phyloP scores from a whole-genome alignment of 2,113 vertebrate species.

The Miniopterus natalensis region DNA sequence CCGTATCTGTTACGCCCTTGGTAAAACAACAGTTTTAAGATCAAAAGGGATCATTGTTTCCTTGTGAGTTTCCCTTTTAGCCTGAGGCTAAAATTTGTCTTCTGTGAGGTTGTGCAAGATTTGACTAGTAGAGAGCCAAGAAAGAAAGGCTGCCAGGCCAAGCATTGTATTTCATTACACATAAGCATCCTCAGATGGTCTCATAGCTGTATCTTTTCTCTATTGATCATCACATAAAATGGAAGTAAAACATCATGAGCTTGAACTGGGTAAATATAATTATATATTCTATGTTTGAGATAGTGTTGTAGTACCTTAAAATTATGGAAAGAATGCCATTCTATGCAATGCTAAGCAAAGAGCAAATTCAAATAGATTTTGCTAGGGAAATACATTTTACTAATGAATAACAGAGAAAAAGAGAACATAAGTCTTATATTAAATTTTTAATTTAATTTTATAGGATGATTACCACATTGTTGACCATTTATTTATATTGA shows the following conservation, averaged over 20 bases:
- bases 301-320: not conserved
- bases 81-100: not conserved
- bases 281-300: not conserved
- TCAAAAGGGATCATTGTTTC: conserved; percentile 26
- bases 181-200: not conserved
- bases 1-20: not conserved
- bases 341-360: not conserved
- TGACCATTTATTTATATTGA: not conserved
- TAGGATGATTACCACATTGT: not conserved
- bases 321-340: not conserved
- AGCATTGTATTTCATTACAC: not conserved
- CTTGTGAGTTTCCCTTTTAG: conserved; percentile 33
- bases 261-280: conserved; percentile 50
- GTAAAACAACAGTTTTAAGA: not conserved
- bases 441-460: conserved; percentile 40
- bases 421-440: not conserved
- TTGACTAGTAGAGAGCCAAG: not conserved
- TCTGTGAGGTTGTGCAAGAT: not conserved
- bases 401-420: conserved; percentile 14
- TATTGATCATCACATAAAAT: not conserved
- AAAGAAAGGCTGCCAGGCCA: not conserved
- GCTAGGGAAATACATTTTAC: not conserved
- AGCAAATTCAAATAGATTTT: conserved; percentile 44
- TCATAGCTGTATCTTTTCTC: not conserved
- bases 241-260: not conserved